Conservation (phyloP, 2,113 vertebrate genomes). For the Polypterus bichir region DNA sequence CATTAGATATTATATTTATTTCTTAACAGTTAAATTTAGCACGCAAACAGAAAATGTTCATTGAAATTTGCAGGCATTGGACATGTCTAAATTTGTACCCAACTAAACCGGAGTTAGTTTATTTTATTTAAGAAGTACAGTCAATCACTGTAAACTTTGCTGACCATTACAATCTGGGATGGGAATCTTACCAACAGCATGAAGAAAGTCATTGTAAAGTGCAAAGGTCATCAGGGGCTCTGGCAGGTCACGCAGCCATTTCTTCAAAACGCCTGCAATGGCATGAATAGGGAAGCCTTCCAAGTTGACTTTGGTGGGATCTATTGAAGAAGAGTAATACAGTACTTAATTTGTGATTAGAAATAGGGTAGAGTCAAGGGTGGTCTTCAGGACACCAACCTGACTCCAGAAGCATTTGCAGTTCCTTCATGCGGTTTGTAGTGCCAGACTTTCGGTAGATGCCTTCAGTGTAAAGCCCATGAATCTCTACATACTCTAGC, state of each 20-base stretch:
- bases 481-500: constrained; percentile 90
- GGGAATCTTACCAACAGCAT: constrained; percentile 70
- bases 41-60: too few species aligned
- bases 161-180: constrained; percentile 1
- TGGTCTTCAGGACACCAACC: constrained; percentile 40
- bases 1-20: too few species aligned
- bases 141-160: not conserved
- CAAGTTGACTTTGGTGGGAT: constrained; percentile 60
- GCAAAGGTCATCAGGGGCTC: constrained; percentile 90
- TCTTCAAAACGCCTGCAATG: constrained; percentile 85
- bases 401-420: constrained; percentile 72
- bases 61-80: too few species aligned
- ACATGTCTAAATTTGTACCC: too few species aligned
- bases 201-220: constrained; percentile 82
- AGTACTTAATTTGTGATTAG: too few species aligned
- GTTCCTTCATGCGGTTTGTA: constrained; percentile 82
- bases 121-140: not conserved
- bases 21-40: too few species aligned
- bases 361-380: not conserved
- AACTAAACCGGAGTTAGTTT: too few species aligned
- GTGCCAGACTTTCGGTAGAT: constrained; percentile 94
- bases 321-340: constrained; percentile 33
- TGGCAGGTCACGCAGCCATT: constrained; percentile 86
- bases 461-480: constrained; percentile 88
- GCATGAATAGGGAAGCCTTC: constrained; percentile 90